Conservation (phyloP, 1,140 invertebrate genomes). For the Mamestra configurata region DNA sequence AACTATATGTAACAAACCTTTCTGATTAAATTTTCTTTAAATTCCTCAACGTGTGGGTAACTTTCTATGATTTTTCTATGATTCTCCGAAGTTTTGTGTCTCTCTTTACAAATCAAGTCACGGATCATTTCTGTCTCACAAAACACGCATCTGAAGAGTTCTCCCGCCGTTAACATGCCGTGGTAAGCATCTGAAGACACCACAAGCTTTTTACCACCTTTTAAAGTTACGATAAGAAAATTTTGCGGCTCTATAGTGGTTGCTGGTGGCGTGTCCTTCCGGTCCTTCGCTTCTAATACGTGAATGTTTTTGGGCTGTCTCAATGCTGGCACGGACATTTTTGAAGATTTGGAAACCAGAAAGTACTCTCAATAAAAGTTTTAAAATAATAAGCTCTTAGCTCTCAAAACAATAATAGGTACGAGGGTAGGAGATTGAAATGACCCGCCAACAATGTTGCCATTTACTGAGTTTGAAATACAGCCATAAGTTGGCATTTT, state of each 20-base stretch:
- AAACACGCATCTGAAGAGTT: conserved; percentile 65
- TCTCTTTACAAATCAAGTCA: conserved; percentile 58
- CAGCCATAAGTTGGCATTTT: too few species aligned
- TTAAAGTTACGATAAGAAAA: conserved; percentile 68
- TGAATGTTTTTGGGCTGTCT: conserved; percentile 63
- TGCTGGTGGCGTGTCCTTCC: background rate
- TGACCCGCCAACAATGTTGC: conserved; percentile 2
- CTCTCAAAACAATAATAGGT: background rate
- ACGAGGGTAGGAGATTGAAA: conserved; percentile 2
- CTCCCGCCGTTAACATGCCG: conserved; percentile 60
- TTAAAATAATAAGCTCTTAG: background rate
- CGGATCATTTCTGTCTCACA: conserved; percentile 62
- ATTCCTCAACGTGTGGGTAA: conserved; percentile 64
- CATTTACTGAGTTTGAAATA: too few species aligned
- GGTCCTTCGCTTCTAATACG: conserved; percentile 48
- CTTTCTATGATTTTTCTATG: conserved; percentile 59
- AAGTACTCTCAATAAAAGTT: background rate
- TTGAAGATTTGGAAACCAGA: background rate
- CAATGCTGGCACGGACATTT: conserved; percentile 66
- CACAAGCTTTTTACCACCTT: conserved; percentile 62
- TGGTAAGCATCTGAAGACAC: conserved; percentile 69
- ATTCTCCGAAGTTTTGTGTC: conserved; percentile 57
- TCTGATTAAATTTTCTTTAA: conserved; percentile 67
- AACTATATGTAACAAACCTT: conserved; percentile 63
- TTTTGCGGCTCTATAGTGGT: conserved; percentile 5